phyloP scores from a whole-genome alignment of 2,888 invertebrate species.

The Resseliella maxima region DNA sequence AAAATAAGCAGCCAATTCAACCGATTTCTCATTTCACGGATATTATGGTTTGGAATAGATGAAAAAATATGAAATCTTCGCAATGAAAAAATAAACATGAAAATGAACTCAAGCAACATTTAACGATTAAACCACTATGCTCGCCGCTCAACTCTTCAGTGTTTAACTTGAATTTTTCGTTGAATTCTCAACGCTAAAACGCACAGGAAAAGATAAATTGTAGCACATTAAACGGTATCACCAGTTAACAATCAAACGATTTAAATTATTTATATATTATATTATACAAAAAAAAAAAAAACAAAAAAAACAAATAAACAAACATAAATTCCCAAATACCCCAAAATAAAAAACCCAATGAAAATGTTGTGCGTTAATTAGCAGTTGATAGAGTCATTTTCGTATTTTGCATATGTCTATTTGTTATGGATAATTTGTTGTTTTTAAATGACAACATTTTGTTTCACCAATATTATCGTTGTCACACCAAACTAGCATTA shows the following conservation, averaged over 20 bases:
- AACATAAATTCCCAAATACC: too few relatives aligned
- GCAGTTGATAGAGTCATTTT: not conserved
- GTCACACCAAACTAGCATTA: too few relatives aligned
- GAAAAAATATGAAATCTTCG: not conserved
- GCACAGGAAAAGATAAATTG: not conserved
- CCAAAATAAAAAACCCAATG: not conserved
- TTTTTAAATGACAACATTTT: not conserved
- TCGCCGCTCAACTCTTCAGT: too few relatives aligned
- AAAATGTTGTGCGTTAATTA: not conserved
- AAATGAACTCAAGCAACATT: not conserved
- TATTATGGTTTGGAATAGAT: not conserved
- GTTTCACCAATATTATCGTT: not conserved
- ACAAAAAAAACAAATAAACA: too few relatives aligned
- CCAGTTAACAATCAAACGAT: constrained; percentile 9
- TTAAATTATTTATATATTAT: constrained; percentile 12
- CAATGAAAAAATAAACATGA: not conserved
- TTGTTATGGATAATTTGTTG: not conserved
- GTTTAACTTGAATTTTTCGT: too few relatives aligned
- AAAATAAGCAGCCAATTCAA: not conserved
- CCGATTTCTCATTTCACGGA: not conserved
- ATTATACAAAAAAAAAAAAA: too few relatives aligned
- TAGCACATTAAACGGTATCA: constrained; percentile 2
- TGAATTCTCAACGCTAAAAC: not conserved
- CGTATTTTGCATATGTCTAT: not conserved
- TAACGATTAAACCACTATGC: not conserved